These are phyloP conservation scores for Siphamia tubifer DNA, from an alignment of 2,113 vertebrate genomes.

Conservation along the genomic window DNA sequence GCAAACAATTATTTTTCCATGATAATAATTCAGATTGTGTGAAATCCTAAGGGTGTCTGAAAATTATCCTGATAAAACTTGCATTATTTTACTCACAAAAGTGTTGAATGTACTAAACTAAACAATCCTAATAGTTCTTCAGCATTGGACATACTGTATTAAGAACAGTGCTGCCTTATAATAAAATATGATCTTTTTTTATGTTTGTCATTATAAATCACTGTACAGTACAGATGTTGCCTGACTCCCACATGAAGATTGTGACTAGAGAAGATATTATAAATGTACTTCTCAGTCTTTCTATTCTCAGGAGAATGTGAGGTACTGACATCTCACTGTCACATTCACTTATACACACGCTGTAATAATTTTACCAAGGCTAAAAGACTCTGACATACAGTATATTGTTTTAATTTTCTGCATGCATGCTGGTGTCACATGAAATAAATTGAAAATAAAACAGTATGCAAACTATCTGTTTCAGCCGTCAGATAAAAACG, in stretches of 20 bases:
- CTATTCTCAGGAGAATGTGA: slow-evolving; percentile 12
- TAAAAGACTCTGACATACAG: neutral
- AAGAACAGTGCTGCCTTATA: too few species aligned
- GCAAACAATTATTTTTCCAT: too few species aligned
- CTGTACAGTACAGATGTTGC: slow-evolving; percentile 3
- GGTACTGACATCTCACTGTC: neutral
- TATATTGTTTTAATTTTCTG: neutral
- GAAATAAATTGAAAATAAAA: neutral
- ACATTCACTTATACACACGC: neutral
- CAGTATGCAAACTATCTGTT: neutral
- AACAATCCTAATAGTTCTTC: too few species aligned
- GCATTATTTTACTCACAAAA: too few species aligned
- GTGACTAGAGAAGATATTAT: slow-evolving; percentile 8
- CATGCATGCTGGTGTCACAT: neutral
- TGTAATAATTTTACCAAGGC: neutral
- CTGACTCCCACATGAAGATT: slow-evolving; percentile 27
- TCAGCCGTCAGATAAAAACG: neutral
- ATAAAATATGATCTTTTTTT: slow-evolving; percentile 3
- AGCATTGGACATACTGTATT: too few species aligned
- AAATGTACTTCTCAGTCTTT: slow-evolving; percentile 14
- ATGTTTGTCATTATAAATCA: neutral
- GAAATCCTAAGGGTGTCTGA: too few species aligned
- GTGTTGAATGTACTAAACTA: too few species aligned
- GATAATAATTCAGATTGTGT: too few species aligned
- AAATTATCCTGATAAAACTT: too few species aligned